A percentile compares a stretch with the other conserved stretches of the same genome.
These are phyloP conservation scores for Neoniphon sammara DNA, from an alignment of 2,797 vertebrate genomes.

Conservation along the genomic window DNA sequence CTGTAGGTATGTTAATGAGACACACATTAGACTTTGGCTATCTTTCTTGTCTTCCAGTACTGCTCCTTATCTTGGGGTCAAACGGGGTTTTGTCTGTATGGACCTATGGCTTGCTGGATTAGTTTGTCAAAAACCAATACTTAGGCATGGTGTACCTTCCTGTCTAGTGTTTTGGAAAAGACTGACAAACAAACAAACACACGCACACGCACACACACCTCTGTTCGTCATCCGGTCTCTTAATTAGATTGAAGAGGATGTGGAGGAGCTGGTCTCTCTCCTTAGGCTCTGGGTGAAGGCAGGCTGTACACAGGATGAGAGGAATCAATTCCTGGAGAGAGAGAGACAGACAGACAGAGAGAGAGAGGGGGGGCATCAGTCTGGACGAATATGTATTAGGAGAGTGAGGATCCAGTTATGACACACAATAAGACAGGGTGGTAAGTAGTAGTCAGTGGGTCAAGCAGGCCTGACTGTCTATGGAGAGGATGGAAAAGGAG, in stretches of 20 bases:
- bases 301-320: conserved; percentile 97
- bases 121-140: no score
- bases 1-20: no score
- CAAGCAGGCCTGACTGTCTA: conserved; percentile 46
- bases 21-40: no score
- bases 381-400: background rate
- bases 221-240: conserved; percentile 97
- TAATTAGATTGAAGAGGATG: conserved; percentile 98
- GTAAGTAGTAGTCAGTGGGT: conserved; percentile 18
- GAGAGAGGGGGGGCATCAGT: conserved; percentile 29
- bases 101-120: no score
- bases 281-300: conserved; percentile 97
- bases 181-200: conserved; percentile 52
- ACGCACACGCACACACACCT: conserved; percentile 80
- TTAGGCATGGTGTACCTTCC: background rate
- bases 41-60: no score
- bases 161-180: conserved; percentile 22
- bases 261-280: conserved; percentile 98
- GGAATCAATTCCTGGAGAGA: conserved; percentile 92
- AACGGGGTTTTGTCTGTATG: no score
- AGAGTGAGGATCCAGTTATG: background rate
- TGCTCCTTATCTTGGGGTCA: no score
- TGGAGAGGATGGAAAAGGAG: background rate
- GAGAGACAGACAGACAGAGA: conserved; percentile 57
- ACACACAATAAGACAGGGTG: conserved; percentile 29